A percentile compares a stretch with the other conserved stretches of the same genome.
These are phyloP conservation scores for Protobothrops flavoviridis DNA, from an alignment of 2,113 vertebrate species.

Conservation along the genomic window DNA sequence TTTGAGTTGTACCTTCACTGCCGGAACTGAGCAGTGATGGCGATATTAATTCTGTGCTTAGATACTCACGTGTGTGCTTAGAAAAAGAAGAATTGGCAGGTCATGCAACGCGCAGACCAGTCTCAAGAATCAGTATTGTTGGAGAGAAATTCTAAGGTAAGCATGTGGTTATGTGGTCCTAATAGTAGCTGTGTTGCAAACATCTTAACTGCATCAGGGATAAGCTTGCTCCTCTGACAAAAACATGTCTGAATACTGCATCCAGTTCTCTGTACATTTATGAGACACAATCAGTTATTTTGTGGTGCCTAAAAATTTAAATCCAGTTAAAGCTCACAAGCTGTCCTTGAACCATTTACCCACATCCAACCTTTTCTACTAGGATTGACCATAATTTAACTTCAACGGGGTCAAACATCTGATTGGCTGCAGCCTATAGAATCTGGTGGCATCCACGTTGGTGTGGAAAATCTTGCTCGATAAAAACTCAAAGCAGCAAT, in stretches of 20 bases:
- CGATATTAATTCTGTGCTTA: slow-evolving; percentile 22
- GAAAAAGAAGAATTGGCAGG: background rate
- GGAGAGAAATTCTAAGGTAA: background rate
- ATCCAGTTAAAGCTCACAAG: background rate
- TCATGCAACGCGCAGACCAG: background rate
- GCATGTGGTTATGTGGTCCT: background rate
- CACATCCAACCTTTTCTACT: too few relatives aligned
- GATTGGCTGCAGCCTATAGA: slow-evolving; percentile 30
- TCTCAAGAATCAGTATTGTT: background rate
- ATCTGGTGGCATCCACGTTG: background rate
- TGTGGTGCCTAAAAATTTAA: slow-evolving; percentile 9
- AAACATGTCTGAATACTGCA: background rate
- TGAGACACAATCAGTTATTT: background rate
- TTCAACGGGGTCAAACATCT: background rate
- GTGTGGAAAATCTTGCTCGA: background rate
- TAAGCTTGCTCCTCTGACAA: background rate
- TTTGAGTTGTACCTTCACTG: slow-evolving; percentile 39
- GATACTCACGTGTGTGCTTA: slow-evolving; percentile 7
- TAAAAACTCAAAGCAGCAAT: slow-evolving; percentile 42
- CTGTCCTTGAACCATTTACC: background rate
- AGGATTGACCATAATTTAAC: background rate
- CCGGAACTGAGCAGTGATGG: slow-evolving; percentile 5
- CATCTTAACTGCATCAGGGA: background rate
- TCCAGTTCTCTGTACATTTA: background rate
- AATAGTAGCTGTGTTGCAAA: background rate